A percentile compares a stretch with the other conserved stretches of the same genome.
Conservation (phyloP, 2,797 vertebrate species). For the Falco naumanni region DNA sequence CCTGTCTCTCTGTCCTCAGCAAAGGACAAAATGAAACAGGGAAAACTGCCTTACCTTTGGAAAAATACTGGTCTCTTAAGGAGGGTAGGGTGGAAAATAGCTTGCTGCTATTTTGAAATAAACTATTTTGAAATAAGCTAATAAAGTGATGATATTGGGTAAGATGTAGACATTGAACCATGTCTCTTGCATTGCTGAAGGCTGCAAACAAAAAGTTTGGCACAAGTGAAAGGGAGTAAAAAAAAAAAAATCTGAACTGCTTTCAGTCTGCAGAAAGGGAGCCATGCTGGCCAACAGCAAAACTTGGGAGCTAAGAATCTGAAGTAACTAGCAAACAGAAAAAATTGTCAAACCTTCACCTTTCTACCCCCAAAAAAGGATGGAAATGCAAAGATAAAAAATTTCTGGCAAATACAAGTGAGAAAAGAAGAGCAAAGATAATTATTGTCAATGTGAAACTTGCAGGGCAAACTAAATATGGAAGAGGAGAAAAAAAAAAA, state of each 20-base stretch:
- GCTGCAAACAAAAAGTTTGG: neutral
- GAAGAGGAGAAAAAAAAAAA: neutral
- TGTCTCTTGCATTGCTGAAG: neutral
- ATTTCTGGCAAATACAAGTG: neutral
- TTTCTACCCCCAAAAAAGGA: neutral
- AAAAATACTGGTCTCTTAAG: neutral
- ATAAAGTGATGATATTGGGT: neutral
- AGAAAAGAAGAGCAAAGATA: neutral
- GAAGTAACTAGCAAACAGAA: neutral
- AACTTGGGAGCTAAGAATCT: neutral
- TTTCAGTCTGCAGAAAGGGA: neutral
- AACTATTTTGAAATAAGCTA: conserved; percentile 23
- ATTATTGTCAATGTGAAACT: neutral
- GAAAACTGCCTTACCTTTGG: neutral
- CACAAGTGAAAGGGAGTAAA: neutral
- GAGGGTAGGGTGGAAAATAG: neutral
- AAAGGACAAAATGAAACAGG: neutral
- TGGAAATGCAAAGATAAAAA: neutral
- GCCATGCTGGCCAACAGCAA: neutral
- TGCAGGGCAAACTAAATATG: neutral
- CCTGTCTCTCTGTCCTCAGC: neutral
- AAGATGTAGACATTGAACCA: neutral
- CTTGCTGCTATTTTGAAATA: neutral
- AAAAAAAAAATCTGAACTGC: neutral
- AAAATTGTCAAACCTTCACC: neutral